These are phyloP conservation scores for Brassicogethes aeneus DNA, from an alignment of 2,888 invertebrate species.

Conservation along the genomic window DNA sequence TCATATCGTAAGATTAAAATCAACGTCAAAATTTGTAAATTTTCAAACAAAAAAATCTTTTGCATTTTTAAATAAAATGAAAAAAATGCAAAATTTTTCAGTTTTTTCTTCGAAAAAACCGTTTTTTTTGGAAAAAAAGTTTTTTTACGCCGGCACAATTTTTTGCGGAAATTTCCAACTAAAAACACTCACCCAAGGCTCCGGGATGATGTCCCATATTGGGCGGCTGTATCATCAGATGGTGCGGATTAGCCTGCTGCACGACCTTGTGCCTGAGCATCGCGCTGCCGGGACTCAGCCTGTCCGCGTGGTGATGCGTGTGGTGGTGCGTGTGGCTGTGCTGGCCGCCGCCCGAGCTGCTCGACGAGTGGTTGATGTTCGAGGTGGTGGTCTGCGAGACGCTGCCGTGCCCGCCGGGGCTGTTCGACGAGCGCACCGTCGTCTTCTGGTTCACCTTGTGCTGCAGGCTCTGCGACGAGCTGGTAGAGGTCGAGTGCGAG, in stretches of 20 bases:
- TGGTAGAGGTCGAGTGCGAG: slow-evolving; percentile 58
- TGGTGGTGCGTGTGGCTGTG: slow-evolving; percentile 62
- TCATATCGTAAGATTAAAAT: too few relatives aligned
- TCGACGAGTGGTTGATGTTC: slow-evolving; percentile 45
- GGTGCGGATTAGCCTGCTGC: slow-evolving; percentile 41
- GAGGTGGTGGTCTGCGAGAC: slow-evolving; percentile 31
- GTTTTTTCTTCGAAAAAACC: too few relatives aligned
- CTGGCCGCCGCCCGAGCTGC: slow-evolving; percentile 21
- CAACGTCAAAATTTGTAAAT: too few relatives aligned
- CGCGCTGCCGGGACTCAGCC: slow-evolving; percentile 47
- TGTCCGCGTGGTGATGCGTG: slow-evolving; percentile 53
- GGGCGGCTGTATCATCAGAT: slow-evolving; percentile 57
- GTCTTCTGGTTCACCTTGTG: slow-evolving; percentile 40
- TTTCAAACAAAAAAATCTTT: too few relatives aligned
- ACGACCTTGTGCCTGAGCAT: slow-evolving; percentile 46
- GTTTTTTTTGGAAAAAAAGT: too few relatives aligned
- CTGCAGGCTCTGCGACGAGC: slow-evolving; percentile 55
- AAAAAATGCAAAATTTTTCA: too few relatives aligned
- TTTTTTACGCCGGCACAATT: too few relatives aligned
- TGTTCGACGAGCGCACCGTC: slow-evolving; percentile 33
- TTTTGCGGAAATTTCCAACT: too few relatives aligned
- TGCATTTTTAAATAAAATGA: too few relatives aligned
- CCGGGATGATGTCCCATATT: slow-evolving; percentile 50
- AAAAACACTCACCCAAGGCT: too few relatives aligned
- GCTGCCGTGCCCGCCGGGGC: slow-evolving; percentile 30